A percentile compares a stretch with the other conserved stretches of the same genome.
phyloP scores from a whole-genome alignment of 2,797 vertebrate species.

The Tenualosa thibaudeaui region DNA sequence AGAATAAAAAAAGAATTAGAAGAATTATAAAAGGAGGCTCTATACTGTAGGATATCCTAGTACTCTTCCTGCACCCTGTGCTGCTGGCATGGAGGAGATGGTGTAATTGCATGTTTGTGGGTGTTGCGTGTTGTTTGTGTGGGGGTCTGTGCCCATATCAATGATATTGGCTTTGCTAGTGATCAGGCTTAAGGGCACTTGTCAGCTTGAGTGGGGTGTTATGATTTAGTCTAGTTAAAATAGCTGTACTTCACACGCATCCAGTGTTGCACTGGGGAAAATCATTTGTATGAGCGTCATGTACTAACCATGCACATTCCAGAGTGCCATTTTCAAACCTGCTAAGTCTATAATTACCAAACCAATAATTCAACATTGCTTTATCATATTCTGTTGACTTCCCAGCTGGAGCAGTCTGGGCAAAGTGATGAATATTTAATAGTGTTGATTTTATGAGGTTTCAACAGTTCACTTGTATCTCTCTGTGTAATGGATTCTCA shows the following conservation, averaged over 20 bases:
- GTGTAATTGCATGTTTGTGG: not conserved
- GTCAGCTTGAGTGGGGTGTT: not conserved
- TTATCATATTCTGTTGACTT: not conserved
- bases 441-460: not conserved
- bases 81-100: too few species aligned
- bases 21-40: too few species aligned
- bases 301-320: not conserved
- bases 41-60: too few species aligned
- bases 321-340: not conserved
- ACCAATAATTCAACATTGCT: not conserved
- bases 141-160: not conserved
- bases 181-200: not conserved
- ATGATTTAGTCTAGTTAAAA: not conserved
- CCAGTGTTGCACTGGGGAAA: not conserved
- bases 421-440: not conserved
- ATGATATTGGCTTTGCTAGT: not conserved
- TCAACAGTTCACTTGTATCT: conserved; percentile 16
- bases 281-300: not conserved
- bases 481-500: not conserved
- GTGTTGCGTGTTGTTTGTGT: conserved; percentile 6
- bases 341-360: not conserved
- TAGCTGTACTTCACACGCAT: not conserved
- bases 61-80: too few species aligned
- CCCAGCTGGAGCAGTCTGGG: not conserved
- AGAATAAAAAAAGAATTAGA: too few species aligned